phyloP scores from a whole-genome alignment of 2,797 vertebrate genomes.

The Lophura swinhoii region DNA sequence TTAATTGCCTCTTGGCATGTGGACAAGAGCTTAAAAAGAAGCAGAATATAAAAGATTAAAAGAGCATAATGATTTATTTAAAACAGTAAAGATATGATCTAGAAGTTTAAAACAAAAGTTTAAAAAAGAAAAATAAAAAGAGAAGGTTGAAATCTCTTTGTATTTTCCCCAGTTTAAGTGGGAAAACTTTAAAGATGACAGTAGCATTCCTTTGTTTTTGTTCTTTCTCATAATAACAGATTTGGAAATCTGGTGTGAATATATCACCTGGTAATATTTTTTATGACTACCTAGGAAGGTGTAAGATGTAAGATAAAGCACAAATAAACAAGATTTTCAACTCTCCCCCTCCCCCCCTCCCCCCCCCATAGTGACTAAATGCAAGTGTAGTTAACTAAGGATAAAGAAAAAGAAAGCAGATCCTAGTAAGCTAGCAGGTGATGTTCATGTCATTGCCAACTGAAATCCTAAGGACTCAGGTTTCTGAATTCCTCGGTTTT shows the following conservation, averaged over 20 bases:
- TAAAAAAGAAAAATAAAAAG: neutral
- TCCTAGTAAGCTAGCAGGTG: neutral
- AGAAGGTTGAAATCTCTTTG: neutral
- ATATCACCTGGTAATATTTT: neutral
- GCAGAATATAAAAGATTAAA: slow-evolving; percentile 16
- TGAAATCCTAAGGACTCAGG: neutral
- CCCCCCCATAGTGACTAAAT: neutral
- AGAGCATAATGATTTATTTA: neutral
- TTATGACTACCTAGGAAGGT: neutral
- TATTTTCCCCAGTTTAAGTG: neutral
- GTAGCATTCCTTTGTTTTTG: slow-evolving; percentile 6
- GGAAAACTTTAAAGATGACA: neutral
- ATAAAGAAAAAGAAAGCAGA: neutral
- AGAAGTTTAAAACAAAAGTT: neutral
- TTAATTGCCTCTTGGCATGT: slow-evolving; percentile 39
- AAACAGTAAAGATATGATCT: slow-evolving; percentile 8
- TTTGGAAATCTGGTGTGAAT: neutral
- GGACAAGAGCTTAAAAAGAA: slow-evolving; percentile 28
- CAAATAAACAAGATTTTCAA: neutral
- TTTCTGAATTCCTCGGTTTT: neutral
- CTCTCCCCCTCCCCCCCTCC: neutral
- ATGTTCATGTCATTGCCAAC: neutral
- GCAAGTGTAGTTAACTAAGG: neutral
- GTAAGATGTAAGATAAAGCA: neutral
- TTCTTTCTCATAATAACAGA: neutral